Evolutionary conservation across 2,888 invertebrate species (phyloP).

Genomic region (Smittia aterrima): DNA sequence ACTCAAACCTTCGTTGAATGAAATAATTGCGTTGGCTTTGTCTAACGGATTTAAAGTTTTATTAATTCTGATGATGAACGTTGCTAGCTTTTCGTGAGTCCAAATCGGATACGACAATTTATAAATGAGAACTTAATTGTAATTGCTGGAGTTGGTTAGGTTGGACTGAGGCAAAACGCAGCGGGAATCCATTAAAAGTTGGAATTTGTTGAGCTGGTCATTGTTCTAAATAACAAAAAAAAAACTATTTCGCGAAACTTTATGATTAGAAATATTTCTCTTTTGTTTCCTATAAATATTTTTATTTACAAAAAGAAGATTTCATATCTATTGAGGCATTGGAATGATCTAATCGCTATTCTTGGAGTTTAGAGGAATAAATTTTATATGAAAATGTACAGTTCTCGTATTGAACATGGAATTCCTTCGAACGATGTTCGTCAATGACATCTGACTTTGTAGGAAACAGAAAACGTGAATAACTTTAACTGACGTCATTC

Average conservation of each 20-base stretch:
- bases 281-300: conserved; percentile 8
- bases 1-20: neutral
- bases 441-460: no score
- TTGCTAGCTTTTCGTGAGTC: neutral
- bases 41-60: conserved; percentile 9
- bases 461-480: no score
- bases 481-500: no score
- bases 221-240: neutral
- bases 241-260: neutral
- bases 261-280: neutral
- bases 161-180: neutral
- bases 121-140: conserved; percentile 8
- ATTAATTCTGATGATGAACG: conserved; percentile 5
- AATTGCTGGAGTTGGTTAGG: neutral
- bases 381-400: no score
- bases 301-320: conserved; percentile 14
- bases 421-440: no score
- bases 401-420: no score
- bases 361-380: no score
- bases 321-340: neutral
- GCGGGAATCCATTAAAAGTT: conserved; percentile 1
- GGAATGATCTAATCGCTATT: no score
- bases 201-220: neutral
- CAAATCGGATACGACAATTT: conserved; percentile 11
- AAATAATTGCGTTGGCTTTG: conserved; percentile 1